Evolutionary conservation across 2,888 invertebrate species (phyloP).

Genomic region (Ectemnius lituratus): DNA sequence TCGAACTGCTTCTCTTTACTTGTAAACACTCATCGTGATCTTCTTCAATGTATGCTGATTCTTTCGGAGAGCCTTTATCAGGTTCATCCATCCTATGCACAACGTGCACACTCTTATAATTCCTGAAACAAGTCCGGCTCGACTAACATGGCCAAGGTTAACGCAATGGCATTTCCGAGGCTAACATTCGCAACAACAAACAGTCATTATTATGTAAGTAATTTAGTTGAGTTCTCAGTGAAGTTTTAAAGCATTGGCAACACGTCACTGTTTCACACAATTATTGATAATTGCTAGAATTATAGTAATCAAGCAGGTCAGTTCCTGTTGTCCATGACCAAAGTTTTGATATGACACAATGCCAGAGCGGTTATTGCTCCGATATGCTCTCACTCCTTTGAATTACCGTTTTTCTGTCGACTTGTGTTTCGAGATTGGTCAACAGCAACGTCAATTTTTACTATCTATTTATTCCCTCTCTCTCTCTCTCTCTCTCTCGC

Average conservation of each 20-base stretch:
- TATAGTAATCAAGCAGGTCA: too few relatives aligned
- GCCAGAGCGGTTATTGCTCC: too few relatives aligned
- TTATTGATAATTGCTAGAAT: too few relatives aligned
- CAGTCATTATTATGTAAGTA: too few relatives aligned
- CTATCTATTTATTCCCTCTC: slow-evolving; percentile 44
- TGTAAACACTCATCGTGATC: slow-evolving; percentile 13
- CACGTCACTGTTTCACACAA: too few relatives aligned
- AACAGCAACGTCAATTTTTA: slow-evolving; percentile 42
- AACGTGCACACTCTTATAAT: slow-evolving; percentile 30
- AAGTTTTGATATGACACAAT: too few relatives aligned
- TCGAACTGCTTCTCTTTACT: slow-evolving; percentile 14
- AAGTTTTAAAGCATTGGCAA: too few relatives aligned
- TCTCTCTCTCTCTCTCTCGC: slow-evolving; percentile 23
- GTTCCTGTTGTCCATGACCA: too few relatives aligned
- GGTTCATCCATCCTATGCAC: slow-evolving; percentile 59
- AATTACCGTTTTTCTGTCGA: slow-evolving; percentile 30
- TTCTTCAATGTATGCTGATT: slow-evolving; percentile 19
- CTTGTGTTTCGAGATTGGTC: slow-evolving; percentile 6
- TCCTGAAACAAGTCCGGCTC: not conserved
- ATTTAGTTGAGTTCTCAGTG: too few relatives aligned
- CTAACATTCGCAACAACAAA: too few relatives aligned
- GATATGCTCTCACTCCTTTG: slow-evolving; percentile 19
- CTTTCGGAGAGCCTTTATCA: not conserved
- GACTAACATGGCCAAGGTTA: too few relatives aligned
- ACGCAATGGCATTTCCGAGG: too few relatives aligned